phyloP scores from a whole-genome alignment of 2,888 invertebrate species.

The Gastrophysa polygoni region DNA sequence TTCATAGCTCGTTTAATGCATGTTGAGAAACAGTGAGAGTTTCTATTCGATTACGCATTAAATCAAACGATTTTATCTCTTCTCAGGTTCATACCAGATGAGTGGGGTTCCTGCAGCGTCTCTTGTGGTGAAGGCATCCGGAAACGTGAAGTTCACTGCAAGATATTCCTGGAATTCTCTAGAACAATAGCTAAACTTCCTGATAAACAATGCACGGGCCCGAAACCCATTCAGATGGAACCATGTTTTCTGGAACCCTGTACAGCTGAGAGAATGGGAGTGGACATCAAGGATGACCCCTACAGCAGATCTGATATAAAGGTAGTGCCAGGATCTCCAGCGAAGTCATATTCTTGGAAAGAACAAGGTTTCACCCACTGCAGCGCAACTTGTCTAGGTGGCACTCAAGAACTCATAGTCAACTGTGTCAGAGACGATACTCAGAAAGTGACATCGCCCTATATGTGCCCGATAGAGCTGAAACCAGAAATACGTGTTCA shows the following conservation, averaged over 20 bases:
- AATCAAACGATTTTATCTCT: neutral
- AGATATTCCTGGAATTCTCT: slow-evolving; percentile 92
- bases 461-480: slow-evolving; percentile 83
- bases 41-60: neutral
- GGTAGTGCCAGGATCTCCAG: slow-evolving; percentile 58
- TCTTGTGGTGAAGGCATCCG: slow-evolving; percentile 89
- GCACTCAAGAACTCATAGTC: slow-evolving; percentile 82
- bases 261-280: slow-evolving; percentile 57
- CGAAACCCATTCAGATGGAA: slow-evolving; percentile 81
- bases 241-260: slow-evolving; percentile 82
- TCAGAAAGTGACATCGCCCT: slow-evolving; percentile 84
- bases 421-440: slow-evolving; percentile 88
- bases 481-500: slow-evolving; percentile 85
- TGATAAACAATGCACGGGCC: slow-evolving; percentile 85
- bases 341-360: slow-evolving; percentile 87
- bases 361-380: slow-evolving; percentile 91
- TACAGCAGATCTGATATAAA: slow-evolving; percentile 47
- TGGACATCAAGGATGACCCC: slow-evolving; percentile 62
- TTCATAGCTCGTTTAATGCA: too few relatives aligned
- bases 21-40: too few relatives aligned
- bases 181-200: slow-evolving; percentile 86
- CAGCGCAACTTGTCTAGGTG: slow-evolving; percentile 84
- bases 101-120: slow-evolving; percentile 87
- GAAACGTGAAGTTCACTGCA: slow-evolving; percentile 90
- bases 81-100: slow-evolving; percentile 86